Conservation (phyloP, 2,797 vertebrate species). For the Danionella dracula region DNA sequence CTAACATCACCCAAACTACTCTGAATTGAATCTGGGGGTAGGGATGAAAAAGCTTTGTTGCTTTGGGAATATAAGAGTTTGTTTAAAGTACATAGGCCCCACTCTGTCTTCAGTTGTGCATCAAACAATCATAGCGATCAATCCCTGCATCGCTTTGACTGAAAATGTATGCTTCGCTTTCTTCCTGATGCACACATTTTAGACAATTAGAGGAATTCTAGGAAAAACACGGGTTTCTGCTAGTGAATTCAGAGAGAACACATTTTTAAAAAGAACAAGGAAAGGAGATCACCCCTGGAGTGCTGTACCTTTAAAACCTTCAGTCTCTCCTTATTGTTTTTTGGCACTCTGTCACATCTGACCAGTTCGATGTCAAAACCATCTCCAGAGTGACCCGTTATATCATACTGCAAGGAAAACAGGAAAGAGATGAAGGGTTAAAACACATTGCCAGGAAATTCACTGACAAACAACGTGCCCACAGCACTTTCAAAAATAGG, state of each 20-base stretch:
- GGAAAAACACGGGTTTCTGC: background rate
- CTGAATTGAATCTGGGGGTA: background rate
- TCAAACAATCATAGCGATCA: background rate
- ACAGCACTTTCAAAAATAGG: background rate
- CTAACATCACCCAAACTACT: no score
- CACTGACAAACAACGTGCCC: conserved; percentile 1
- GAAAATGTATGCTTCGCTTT: conserved; percentile 8
- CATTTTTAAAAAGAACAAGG: conserved; percentile 32
- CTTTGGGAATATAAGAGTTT: background rate
- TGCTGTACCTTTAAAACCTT: conserved; percentile 86
- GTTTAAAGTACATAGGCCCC: background rate
- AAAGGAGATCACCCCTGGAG: conserved; percentile 16
- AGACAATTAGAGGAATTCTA: conserved; percentile 27
- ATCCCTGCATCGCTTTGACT: background rate
- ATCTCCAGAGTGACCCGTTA: conserved; percentile 90
- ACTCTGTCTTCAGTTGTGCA: background rate
- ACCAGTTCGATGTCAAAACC: conserved; percentile 83
- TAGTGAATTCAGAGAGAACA: conserved; percentile 17
- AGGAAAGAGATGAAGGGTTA: conserved; percentile 32
- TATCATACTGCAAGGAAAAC: conserved; percentile 77
- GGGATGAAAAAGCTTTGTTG: background rate
- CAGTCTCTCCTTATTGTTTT: conserved; percentile 89
- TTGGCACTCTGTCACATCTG: conserved; percentile 76
- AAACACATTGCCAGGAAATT: background rate
- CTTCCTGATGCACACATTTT: conserved; percentile 5